Base-by-base conservation (phyloP, 2,888 invertebrate species). In the Lithodes maja region DNA sequence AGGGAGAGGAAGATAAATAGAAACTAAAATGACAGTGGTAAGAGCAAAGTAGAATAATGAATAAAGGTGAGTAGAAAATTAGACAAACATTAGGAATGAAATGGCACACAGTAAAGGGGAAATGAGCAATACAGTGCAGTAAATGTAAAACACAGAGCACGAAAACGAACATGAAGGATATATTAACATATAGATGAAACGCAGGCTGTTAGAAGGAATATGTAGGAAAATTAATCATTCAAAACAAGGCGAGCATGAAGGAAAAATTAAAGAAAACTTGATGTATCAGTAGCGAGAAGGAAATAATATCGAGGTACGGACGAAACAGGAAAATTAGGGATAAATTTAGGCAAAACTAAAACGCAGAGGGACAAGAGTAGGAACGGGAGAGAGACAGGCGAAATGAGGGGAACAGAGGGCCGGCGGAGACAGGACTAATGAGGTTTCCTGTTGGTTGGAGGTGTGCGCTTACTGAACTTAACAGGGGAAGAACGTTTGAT, bases 141-240 rank as follows among this genome's bases (percentile, higher is more conserved):
- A 17, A n/a, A 71, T n/a, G 71, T 55, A 9, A 55, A 71, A n/a
- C 12, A 15, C 15, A 71, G 71, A n/a, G 15, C n/a, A 49, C 9
- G 50, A 52, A 77, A n/a, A 15, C 50, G 53, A 9, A 78, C 3
- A n/a, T 78, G 78, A 9, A n/a, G 3, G 17, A 81, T 17, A 81
- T 55, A 81, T 55, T 61, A 33, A 68, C 52, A 83, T 74, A 79
- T 50, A 79, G 79, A 79, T n/a, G n/a, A n/a, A n/a, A n/a, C n/a
- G n/a, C n/a, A n/a, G n/a, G n/a, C n/a, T n/a, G n/a, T n/a, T n/a
- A n/a, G n/a, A n/a, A n/a, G n/a, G n/a, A n/a, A n/a, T n/a, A n/a
- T n/a, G n/a, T n/a, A n/a, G n/a, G n/a, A n/a, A n/a, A n/a, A n/a
- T n/a, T n/a, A n/a, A n/a, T n/a, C n/a, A 75, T 54, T 54, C 55